These are phyloP conservation scores for Cichlasoma orientale DNA, from an alignment of 2,797 vertebrate genomes.

Conservation along the genomic window DNA sequence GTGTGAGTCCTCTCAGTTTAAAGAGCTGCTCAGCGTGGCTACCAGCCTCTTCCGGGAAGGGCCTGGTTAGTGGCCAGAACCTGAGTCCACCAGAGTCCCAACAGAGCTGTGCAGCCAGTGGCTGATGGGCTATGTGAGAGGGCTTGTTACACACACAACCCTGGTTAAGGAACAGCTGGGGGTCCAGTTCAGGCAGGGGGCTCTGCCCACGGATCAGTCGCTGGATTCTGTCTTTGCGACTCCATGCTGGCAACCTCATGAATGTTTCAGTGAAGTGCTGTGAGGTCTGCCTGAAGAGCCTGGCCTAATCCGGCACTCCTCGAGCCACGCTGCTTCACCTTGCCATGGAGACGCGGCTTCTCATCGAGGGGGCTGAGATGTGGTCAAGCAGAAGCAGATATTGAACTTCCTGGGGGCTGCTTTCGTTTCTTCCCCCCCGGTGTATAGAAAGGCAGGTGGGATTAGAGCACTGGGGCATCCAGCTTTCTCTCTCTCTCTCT, in stretches of 20 bases:
- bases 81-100: constrained; percentile 47
- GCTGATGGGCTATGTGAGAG: constrained; percentile 60
- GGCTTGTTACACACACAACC: constrained; percentile 50
- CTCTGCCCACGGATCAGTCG: constrained; percentile 60
- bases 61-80: constrained; percentile 52
- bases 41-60: constrained; percentile 41
- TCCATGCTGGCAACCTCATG: constrained; percentile 67
- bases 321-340: constrained; percentile 54
- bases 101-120: constrained; percentile 43
- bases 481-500: constrained; percentile 24
- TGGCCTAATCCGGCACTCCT: constrained; percentile 50
- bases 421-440: constrained; percentile 23
- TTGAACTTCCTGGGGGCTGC: constrained; percentile 60
- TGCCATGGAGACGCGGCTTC: constrained; percentile 44
- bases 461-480: constrained; percentile 68
- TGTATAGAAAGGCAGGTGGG: constrained; percentile 60
- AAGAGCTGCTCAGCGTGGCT: constrained; percentile 54
- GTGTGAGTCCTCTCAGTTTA: constrained; percentile 51
- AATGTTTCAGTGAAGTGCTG: constrained; percentile 73
- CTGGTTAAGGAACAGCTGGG: constrained; percentile 60
- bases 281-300: constrained; percentile 66
- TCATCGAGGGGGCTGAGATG: constrained; percentile 57
- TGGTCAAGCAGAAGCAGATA: constrained; percentile 76
- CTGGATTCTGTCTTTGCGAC: constrained; percentile 50
- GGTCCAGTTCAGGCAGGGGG: constrained; percentile 55